Base-by-base conservation (phyloP, 2,888 invertebrate genomes). In the Isotomurus palustris region DNA sequence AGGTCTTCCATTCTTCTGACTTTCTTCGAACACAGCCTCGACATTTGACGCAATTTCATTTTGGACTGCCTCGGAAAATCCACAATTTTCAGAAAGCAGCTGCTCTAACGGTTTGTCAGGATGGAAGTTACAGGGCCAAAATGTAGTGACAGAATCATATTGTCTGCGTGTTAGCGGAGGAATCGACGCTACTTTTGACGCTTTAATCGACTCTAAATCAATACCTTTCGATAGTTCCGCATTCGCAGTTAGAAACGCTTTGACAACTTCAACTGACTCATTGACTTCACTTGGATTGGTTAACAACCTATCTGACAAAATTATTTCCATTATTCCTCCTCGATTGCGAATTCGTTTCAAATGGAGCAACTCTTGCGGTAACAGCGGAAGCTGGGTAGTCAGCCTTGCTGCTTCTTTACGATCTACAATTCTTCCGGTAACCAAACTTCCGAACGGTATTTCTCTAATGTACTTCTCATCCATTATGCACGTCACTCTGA, bases 91-190 rank as follows among this genome's bases (percentile, higher is more conserved):
- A 12, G 80, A 79, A 2, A 83, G 74, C 12, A 89, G 72, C 45
- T 79, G 81, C 73, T 91, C 91, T n/a, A 85, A 72, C 61, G 83
- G 82, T 60, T 82, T 82, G 72, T 90, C 84, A 0, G 86, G 85
- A 76, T 91, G 91, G 73, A 91, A 92, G 73, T 88, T 89, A 53
- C 87, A 83, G 0, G 91, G 86, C 93, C 93, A 93, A 41, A 81
- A 74, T 52, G 78, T 76, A 14, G 79, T 79, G 4, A 82, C 81
- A 64, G 77, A 75, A 0, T 79, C 76, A 71, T 84, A 85, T 72
- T 92, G 91, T 41, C 75, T 76, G 51, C 82, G 82, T 0, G 87
- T 79, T 72, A 80, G 81, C 0, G 89, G 86, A 6, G 82, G 74
- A n/a, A 72, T 71, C 22, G 76, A 73, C 0, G 88, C 83, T 0